These are phyloP conservation scores for Vesta saturnalis DNA, from an alignment of 2,888 invertebrate genomes.

Conservation along the genomic window DNA sequence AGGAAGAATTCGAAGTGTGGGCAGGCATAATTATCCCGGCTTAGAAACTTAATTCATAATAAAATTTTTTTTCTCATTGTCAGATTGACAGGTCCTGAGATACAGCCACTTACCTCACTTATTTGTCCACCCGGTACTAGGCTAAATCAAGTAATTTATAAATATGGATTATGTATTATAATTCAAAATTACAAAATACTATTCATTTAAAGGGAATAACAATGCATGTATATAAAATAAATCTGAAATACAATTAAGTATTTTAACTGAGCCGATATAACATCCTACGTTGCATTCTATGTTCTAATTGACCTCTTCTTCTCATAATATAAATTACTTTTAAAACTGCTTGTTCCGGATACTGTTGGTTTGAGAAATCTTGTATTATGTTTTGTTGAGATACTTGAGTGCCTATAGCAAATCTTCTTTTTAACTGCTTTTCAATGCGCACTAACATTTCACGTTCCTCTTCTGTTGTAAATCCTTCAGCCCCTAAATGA, in stretches of 20 bases:
- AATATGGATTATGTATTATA: no score
- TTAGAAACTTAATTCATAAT: no score
- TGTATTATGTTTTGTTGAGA: conserved; percentile 94
- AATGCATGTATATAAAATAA: no score
- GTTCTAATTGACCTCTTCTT: conserved; percentile 93
- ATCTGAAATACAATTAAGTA: background rate
- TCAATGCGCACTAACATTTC: conserved; percentile 91
- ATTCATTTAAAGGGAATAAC: no score
- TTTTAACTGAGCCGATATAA: conserved; percentile 86
- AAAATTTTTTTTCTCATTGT: no score
- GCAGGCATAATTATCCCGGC: no score
- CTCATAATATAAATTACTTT: conserved; percentile 97
- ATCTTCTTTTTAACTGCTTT: conserved; percentile 91
- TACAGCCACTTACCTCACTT: no score
- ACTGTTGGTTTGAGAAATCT: conserved; percentile 86
- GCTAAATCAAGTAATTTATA: no score
- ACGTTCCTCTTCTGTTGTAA: conserved; percentile 94
- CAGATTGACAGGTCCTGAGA: no score
- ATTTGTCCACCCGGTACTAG: no score
- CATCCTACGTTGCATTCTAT: conserved; percentile 97
- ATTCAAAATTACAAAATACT: no score
- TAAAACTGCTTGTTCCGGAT: conserved; percentile 84
- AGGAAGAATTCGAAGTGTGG: no score
- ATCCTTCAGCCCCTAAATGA: conserved; percentile 90
- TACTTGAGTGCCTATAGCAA: conserved; percentile 95